A percentile compares a stretch with the other conserved stretches of the same genome.
These are phyloP conservation scores for Mesochorus sp. DNA, from an alignment of 2,888 invertebrate species.

Conservation along the genomic window DNA sequence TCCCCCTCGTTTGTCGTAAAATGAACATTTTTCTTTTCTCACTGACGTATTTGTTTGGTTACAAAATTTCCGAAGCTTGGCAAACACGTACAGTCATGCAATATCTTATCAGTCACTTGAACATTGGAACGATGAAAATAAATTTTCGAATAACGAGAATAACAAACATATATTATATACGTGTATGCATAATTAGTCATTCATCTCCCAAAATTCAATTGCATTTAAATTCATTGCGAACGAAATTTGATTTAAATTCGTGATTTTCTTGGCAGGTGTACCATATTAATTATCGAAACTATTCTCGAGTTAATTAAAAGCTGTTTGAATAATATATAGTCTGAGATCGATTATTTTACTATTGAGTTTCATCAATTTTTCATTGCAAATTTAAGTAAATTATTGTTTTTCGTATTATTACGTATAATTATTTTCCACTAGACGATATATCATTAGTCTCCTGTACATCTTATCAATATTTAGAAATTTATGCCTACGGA, in stretches of 20 bases:
- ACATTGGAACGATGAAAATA: conserved; percentile 43
- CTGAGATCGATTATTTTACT: not conserved
- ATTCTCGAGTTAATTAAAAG: not conserved
- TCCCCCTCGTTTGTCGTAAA: conserved; percentile 5
- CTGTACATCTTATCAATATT: conserved; percentile 29
- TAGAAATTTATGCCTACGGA: conserved; percentile 29
- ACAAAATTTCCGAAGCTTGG: conserved; percentile 3
- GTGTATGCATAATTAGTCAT: not conserved
- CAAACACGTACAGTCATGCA: conserved; percentile 17
- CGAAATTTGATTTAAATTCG: conserved; percentile 10
- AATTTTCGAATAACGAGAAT: conserved; percentile 14
- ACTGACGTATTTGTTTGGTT: not conserved
- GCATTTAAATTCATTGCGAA: conserved; percentile 4
- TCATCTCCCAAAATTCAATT: conserved; percentile 12
- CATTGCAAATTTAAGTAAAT: not conserved
- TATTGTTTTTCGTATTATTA: too few species aligned
- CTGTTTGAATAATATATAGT: not conserved
- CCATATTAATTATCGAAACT: not conserved
- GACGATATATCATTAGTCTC: not conserved
- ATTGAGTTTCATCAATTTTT: not conserved
- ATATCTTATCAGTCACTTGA: conserved; percentile 42
- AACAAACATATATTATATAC: conserved; percentile 5
- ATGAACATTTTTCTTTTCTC: not conserved
- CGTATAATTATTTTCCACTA: too few species aligned
- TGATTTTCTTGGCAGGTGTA: conserved; percentile 17